phyloP scores from a whole-genome alignment of 2,797 vertebrate genomes.

The Austrolebias charrua region DNA sequence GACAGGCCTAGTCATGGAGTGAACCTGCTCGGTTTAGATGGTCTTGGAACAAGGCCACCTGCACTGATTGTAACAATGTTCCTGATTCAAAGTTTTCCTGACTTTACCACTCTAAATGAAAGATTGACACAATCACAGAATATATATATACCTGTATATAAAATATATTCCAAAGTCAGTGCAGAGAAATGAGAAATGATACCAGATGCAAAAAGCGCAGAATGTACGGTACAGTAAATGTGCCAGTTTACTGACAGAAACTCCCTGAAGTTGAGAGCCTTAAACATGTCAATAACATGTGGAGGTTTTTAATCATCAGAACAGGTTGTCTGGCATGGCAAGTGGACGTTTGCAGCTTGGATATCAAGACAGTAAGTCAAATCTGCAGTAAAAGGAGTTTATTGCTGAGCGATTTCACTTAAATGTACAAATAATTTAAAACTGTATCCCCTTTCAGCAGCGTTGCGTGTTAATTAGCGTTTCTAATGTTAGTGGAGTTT shows the following conservation, averaged over 20 bases:
- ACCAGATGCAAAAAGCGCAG: not conserved
- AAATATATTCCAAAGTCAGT: not conserved
- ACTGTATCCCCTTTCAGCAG: not conserved
- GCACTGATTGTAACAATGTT: too few species aligned
- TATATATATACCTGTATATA: not conserved
- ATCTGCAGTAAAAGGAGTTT: not conserved
- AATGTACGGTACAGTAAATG: not conserved
- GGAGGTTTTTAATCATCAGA: not conserved
- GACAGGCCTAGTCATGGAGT: too few species aligned
- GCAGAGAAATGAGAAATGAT: not conserved
- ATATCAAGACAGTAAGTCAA: not conserved
- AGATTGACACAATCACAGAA: not conserved
- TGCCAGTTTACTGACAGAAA: not conserved
- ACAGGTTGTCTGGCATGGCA: not conserved
- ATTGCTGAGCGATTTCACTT: not conserved
- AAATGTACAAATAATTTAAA: not conserved
- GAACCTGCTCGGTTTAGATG: too few species aligned
- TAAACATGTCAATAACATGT: constrained; percentile 1
- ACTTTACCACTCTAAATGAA: too few species aligned
- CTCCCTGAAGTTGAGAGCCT: not conserved
- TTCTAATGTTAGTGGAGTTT: too few species aligned
- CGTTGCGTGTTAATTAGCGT: too few species aligned
- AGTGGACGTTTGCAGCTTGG: constrained; percentile 4
- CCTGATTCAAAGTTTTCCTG: too few species aligned
- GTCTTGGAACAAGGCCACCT: too few species aligned